phyloP scores from a whole-genome alignment of 2,888 invertebrate species.

The Erebia ligea region DNA sequence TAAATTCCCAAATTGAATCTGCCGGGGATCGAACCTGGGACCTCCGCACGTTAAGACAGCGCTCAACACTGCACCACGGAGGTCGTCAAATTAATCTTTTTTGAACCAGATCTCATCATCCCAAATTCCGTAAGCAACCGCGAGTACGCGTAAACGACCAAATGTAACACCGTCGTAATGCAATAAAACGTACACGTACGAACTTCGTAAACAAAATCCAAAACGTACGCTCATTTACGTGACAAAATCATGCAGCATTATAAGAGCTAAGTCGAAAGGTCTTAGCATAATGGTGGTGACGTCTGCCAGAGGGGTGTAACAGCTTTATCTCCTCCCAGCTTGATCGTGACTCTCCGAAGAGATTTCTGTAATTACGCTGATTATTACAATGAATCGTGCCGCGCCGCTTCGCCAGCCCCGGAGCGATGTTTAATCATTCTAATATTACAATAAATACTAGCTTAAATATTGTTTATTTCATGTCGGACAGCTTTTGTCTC shows the following conservation, averaged over 20 bases:
- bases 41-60: too few relatives aligned
- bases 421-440: constrained; percentile 17
- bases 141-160: background rate
- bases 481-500: too few relatives aligned
- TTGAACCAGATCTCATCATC: background rate
- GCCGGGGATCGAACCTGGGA: too few relatives aligned
- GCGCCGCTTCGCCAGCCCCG: constrained; percentile 19
- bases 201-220: constrained; percentile 2
- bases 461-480: background rate
- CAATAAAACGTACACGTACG: background rate
- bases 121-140: background rate
- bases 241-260: constrained; percentile 17
- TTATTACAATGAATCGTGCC: constrained; percentile 61
- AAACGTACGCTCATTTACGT: constrained; percentile 5
- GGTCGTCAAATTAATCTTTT: too few relatives aligned
- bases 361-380: constrained; percentile 79
- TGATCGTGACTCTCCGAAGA: constrained; percentile 79
- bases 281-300: constrained; percentile 56
- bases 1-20: too few relatives aligned
- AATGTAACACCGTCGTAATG: background rate
- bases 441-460: constrained; percentile 13
- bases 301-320: constrained; percentile 62
- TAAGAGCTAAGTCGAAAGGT: constrained; percentile 43
- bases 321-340: constrained; percentile 78
- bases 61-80: too few relatives aligned